Evolutionary conservation across 2,113 vertebrate species (phyloP).

Genomic region (Holacanthus passer): DNA sequence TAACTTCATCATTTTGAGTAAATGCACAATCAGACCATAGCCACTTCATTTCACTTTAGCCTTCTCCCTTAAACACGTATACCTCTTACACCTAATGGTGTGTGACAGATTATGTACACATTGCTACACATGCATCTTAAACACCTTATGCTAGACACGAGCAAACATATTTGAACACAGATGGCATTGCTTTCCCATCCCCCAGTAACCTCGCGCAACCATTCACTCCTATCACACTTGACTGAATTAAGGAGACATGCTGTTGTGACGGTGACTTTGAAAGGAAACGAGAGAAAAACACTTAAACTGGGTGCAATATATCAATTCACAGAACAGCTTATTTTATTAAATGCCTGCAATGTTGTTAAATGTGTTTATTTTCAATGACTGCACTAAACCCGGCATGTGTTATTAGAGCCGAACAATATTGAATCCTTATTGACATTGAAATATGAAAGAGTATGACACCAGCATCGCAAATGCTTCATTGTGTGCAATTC

Average conservation of each 20-base stretch:
- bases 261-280: slow-evolving; percentile 46
- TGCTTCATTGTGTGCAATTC: not conserved
- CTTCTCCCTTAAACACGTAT: slow-evolving; percentile 12
- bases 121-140: slow-evolving; percentile 57
- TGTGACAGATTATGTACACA: slow-evolving; percentile 64
- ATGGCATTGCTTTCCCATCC: slow-evolving; percentile 59
- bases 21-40: slow-evolving; percentile 20
- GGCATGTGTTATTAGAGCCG: not conserved
- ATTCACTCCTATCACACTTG: slow-evolving; percentile 59
- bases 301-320: slow-evolving; percentile 11
- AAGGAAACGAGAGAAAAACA: slow-evolving; percentile 29
- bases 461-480: not conserved
- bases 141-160: slow-evolving; percentile 65
- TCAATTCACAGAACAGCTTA: slow-evolving; percentile 9
- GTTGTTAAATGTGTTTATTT: slow-evolving; percentile 33
- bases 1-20: slow-evolving; percentile 36
- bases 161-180: slow-evolving; percentile 70
- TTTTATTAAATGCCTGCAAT: slow-evolving; percentile 30
- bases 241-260: slow-evolving; percentile 52
- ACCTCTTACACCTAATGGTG: slow-evolving; percentile 55
- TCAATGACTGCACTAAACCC: slow-evolving; percentile 2
- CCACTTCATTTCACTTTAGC: slow-evolving; percentile 40
- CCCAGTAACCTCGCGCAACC: slow-evolving; percentile 50
- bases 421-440: slow-evolving; percentile 35
- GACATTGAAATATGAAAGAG: slow-evolving; percentile 24